Conservation (phyloP, 2,888 invertebrate genomes). For the Sussaba pulchella region DNA sequence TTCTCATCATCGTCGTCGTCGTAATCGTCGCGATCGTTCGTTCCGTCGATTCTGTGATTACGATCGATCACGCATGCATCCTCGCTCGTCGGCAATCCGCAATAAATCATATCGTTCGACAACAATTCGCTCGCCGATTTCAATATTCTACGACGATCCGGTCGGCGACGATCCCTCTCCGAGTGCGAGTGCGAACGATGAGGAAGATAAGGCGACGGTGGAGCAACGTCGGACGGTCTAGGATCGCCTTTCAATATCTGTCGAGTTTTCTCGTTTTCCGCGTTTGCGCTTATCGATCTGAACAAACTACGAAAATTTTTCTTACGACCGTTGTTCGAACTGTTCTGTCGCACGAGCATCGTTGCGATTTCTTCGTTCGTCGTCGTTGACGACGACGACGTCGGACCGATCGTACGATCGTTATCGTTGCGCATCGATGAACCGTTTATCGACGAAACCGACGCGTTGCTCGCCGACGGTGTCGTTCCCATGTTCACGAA, state of each 20-base stretch:
- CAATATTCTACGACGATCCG: constrained; percentile 74
- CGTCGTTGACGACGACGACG: constrained; percentile 72
- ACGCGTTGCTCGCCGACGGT: constrained; percentile 74
- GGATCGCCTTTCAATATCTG: constrained; percentile 90
- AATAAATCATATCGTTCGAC: constrained; percentile 81
- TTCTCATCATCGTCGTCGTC: constrained; percentile 72
- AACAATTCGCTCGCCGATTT: constrained; percentile 82
- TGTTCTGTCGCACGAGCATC: constrained; percentile 70
- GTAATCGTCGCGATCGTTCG: constrained; percentile 72
- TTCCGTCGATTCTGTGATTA: constrained; percentile 68
- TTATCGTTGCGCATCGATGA: constrained; percentile 72
- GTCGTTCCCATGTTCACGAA: constrained; percentile 74
- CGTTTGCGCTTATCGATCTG: constrained; percentile 88
- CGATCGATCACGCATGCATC: constrained; percentile 66
- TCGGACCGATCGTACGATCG: constrained; percentile 70
- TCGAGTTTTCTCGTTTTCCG: constrained; percentile 87
- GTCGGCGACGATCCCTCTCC: constrained; percentile 77
- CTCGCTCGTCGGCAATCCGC: constrained; percentile 72
- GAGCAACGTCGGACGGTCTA: constrained; percentile 89
- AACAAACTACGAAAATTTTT: constrained; percentile 87
- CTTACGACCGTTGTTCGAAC: constrained; percentile 67
- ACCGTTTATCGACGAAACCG: constrained; percentile 74
- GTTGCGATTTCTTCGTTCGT: constrained; percentile 74
- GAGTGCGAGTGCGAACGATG: constrained; percentile 81
- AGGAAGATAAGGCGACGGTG: constrained; percentile 83